A percentile compares a stretch with the other conserved stretches of the same genome.
Evolutionary conservation across 2,797 vertebrate species (phyloP).

Genomic region (Pseudotriccus pelzelni): DNA sequence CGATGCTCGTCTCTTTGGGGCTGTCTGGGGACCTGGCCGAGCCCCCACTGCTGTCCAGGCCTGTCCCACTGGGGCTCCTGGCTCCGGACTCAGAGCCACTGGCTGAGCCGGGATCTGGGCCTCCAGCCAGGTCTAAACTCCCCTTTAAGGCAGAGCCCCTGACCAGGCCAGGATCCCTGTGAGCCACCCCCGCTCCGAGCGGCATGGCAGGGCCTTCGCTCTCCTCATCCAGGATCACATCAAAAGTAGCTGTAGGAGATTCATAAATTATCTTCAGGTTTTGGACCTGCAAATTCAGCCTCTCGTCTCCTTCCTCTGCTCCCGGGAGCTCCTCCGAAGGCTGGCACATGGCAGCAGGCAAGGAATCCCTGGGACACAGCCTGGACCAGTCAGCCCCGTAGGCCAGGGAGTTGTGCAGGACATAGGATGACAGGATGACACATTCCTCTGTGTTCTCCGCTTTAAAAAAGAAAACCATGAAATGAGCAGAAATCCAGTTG

Average conservation of each 20-base stretch:
- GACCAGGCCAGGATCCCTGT: background rate
- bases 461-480: background rate
- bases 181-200: background rate
- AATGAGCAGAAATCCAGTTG: background rate
- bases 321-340: background rate
- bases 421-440: slow-evolving; percentile 82
- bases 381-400: slow-evolving; percentile 95
- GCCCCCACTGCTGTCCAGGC: background rate
- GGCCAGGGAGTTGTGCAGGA: slow-evolving; percentile 88
- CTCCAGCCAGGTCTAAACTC: background rate
- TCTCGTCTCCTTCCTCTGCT: background rate
- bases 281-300: slow-evolving; percentile 44
- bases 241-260: slow-evolving; percentile 83
- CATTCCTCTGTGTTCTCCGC: slow-evolving; percentile 76
- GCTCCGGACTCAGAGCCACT: accelerated
- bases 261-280: slow-evolving; percentile 83
- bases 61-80: background rate
- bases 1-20: slow-evolving; percentile 70
- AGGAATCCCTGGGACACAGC: slow-evolving; percentile 25
- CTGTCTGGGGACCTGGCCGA: background rate
- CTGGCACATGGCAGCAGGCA: background rate
- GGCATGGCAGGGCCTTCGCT: slow-evolving; percentile 68
- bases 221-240: slow-evolving; percentile 79
- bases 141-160: background rate
- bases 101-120: background rate